phyloP scores from a whole-genome alignment of 2,888 invertebrate genomes.

The Brachyopa scutellaris region DNA sequence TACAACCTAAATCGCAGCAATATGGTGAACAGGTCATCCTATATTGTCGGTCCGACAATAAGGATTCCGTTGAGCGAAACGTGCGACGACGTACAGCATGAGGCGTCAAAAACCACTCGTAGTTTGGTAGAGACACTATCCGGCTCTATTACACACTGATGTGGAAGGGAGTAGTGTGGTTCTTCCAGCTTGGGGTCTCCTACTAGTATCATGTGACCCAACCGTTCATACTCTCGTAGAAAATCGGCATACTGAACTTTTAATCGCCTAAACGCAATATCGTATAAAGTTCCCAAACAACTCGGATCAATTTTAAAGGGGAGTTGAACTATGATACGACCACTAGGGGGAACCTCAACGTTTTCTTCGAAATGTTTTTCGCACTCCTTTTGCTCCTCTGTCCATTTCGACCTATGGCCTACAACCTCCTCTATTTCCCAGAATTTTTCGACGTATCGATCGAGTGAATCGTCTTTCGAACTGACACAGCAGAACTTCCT shows the following conservation, averaged over 20 bases:
- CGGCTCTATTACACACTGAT: constrained; percentile 58
- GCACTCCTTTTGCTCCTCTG: too few species aligned
- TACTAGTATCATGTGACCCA: neutral
- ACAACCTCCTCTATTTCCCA: neutral
- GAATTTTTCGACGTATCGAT: too few species aligned
- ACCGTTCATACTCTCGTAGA: neutral
- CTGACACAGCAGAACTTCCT: too few species aligned
- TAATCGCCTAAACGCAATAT: neutral
- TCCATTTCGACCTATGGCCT: neutral
- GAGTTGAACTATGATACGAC: neutral
- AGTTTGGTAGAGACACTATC: constrained; percentile 47
- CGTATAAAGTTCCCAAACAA: neutral
- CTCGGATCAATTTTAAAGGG: neutral
- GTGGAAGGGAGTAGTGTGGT: constrained; percentile 25
- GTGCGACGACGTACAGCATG: constrained; percentile 37
- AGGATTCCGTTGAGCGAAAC: constrained; percentile 59
- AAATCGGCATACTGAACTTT: neutral
- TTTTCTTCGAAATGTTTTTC: neutral
- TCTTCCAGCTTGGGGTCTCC: neutral
- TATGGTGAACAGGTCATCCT: constrained; percentile 28
- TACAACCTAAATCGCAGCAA: constrained; percentile 51
- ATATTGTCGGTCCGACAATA: constrained; percentile 59
- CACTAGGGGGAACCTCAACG: neutral
- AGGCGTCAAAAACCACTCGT: constrained; percentile 6
- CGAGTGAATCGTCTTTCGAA: too few species aligned